Conservation (phyloP, 2,888 invertebrate species). For the Amphiduros pacificus region DNA sequence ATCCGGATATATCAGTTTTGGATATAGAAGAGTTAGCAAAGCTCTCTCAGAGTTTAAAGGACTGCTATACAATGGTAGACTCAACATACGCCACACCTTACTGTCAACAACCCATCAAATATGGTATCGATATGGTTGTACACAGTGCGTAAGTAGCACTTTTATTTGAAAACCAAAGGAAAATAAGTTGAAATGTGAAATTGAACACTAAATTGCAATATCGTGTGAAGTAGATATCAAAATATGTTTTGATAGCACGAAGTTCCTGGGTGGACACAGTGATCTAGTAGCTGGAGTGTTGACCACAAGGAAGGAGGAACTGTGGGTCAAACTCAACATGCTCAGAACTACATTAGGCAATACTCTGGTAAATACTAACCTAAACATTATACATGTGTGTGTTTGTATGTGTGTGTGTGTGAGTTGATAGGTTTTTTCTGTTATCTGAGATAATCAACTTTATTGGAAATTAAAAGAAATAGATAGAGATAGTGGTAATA, state of each 20-base stretch:
- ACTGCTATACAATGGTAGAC: constrained; percentile 51
- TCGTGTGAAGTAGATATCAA: no score
- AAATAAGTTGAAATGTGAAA: not conserved
- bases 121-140: constrained; percentile 54
- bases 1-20: constrained; percentile 54
- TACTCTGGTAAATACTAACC: constrained; percentile 38
- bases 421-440: no score
- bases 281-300: constrained; percentile 57
- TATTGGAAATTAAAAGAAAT: no score
- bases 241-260: no score
- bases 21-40: constrained; percentile 51
- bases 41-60: constrained; percentile 34
- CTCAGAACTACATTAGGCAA: constrained; percentile 41
- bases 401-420: no score
- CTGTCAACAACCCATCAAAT: constrained; percentile 48
- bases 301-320: constrained; percentile 42
- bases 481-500: no score
- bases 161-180: no score
- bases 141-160: constrained; percentile 34
- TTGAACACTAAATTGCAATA: not conserved
- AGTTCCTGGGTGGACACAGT: constrained; percentile 60
- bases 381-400: no score
- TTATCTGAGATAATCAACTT: no score
- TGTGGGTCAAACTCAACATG: constrained; percentile 43
- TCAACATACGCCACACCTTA: constrained; percentile 57